These are phyloP conservation scores for Lagodon rhomboides DNA, from an alignment of 2,797 vertebrate genomes.

Conservation along the genomic window DNA sequence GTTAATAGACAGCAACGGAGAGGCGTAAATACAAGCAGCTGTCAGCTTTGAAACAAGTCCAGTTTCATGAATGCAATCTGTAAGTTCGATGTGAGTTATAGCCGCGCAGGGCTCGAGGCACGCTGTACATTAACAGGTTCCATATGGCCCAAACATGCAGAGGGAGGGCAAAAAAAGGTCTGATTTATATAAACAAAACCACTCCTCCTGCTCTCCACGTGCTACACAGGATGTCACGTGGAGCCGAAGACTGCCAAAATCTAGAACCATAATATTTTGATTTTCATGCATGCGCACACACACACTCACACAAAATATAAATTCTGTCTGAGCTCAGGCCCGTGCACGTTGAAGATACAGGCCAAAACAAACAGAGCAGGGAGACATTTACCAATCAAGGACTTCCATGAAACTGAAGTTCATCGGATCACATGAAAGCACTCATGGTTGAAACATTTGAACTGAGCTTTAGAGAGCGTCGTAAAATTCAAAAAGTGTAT, in stretches of 20 bases:
- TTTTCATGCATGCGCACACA: conserved; percentile 46
- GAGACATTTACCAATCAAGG: conserved; percentile 42
- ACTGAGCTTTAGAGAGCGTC: not conserved
- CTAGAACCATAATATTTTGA: conserved; percentile 74
- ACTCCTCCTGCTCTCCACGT: conserved; percentile 58
- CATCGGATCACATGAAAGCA: conserved; percentile 33
- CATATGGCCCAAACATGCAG: conserved; percentile 65
- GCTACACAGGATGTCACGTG: conserved; percentile 72
- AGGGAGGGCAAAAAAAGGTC: conserved; percentile 25
- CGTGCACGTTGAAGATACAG: conserved; percentile 10
- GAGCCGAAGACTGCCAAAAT: conserved; percentile 53
- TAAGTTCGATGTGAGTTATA: conserved; percentile 9
- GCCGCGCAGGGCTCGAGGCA: conserved; percentile 5
- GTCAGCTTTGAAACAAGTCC: conserved; percentile 22
- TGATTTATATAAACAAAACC: conserved; percentile 54
- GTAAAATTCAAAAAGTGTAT: not conserved
- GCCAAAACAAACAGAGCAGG: conserved; percentile 53
- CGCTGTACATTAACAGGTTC: conserved; percentile 67
- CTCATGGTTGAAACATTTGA: conserved; percentile 15
- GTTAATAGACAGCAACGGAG: not conserved
- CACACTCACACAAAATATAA: conserved; percentile 20
- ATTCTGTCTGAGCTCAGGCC: conserved; percentile 16
- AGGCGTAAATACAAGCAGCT: conserved; percentile 18
- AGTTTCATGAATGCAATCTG: conserved; percentile 3
- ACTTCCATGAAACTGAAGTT: conserved; percentile 48